Evolutionary conservation across 2,113 vertebrate genomes (phyloP).

Genomic region (Sylvicapra grimmia): DNA sequence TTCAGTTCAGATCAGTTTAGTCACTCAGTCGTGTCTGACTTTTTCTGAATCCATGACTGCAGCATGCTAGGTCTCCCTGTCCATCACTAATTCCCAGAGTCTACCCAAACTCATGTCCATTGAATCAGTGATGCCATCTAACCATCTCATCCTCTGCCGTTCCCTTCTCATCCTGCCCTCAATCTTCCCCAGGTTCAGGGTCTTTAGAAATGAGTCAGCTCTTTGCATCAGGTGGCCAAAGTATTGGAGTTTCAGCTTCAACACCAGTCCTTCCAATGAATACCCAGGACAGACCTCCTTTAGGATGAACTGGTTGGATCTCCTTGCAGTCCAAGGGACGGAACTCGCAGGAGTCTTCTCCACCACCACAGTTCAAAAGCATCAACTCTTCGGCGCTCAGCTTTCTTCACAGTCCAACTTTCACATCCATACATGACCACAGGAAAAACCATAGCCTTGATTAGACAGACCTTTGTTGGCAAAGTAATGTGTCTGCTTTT

Average conservation of each 20-base stretch:
- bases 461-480: not conserved
- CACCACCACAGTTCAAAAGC: not conserved
- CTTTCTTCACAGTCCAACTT: not conserved
- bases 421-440: fast-evolving
- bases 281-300: not conserved
- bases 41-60: not conserved
- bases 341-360: not conserved
- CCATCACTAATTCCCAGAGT: not conserved
- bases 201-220: not conserved
- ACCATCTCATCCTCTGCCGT: not conserved
- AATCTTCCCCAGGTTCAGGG: not conserved
- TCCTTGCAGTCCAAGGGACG: not conserved
- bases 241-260: too few relatives aligned
- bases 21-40: fast-evolving
- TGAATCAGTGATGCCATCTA: not conserved
- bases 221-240: too few relatives aligned
- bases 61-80: not conserved
- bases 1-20: not conserved
- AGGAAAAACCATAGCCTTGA: not conserved
- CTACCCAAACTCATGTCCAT: not conserved
- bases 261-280: not conserved
- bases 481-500: not conserved
- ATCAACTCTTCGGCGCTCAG: fast-evolving
- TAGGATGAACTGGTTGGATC: not conserved
- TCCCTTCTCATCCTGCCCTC: not conserved